phyloP scores from a whole-genome alignment of 2,113 vertebrate genomes.

The Mandrillus leucophaeus region DNA sequence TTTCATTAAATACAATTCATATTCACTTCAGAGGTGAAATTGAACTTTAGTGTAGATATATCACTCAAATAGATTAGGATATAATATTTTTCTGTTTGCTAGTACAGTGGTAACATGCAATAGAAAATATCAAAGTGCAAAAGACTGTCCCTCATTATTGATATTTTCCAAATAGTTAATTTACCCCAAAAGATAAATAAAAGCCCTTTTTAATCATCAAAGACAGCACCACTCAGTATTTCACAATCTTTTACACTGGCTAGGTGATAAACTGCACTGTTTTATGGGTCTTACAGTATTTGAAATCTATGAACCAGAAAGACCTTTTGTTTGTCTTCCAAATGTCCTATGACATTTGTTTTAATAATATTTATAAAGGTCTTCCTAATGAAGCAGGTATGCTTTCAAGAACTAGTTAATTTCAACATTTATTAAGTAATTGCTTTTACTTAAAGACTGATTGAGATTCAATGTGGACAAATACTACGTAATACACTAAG shows the following conservation, averaged over 20 bases:
- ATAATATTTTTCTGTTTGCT: not conserved
- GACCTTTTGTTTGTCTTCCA: not conserved
- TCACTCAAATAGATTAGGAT: not conserved
- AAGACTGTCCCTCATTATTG: not conserved
- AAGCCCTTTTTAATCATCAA: not conserved
- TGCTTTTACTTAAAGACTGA: not conserved
- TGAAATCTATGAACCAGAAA: not conserved
- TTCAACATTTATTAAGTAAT: slow-evolving; percentile 19
- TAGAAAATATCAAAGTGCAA: not conserved
- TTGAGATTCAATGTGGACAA: not conserved
- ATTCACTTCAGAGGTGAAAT: slow-evolving; percentile 38
- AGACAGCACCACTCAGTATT: not conserved
- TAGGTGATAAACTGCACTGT: not conserved
- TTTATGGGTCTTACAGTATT: not conserved
- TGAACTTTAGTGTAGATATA: not conserved
- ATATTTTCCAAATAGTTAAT: slow-evolving; percentile 9
- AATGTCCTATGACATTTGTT: not conserved
- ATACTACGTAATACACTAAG: not conserved
- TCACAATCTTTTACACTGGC: not conserved
- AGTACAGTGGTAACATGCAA: not conserved
- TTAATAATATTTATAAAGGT: not conserved
- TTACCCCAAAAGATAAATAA: not conserved
- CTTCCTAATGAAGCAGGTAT: not conserved
- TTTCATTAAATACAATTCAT: slow-evolving; percentile 45
- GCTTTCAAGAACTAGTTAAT: not conserved